Conservation (phyloP, 2,797 vertebrate genomes). For the Peromyscus melanophrys region DNA sequence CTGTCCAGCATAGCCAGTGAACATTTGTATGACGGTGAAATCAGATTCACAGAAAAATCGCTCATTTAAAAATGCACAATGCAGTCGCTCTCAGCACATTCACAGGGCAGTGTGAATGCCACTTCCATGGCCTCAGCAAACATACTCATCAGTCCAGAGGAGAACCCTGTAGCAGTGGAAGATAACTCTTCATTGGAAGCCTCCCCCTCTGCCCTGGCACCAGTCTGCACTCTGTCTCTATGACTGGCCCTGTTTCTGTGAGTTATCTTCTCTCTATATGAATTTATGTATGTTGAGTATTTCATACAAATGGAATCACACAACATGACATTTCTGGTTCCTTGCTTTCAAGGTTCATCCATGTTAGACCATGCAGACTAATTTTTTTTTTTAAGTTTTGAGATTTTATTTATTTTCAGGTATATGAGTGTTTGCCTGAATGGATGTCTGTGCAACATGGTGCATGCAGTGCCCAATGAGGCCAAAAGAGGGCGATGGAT, state of each 20-base stretch:
- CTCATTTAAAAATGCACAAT: not conserved
- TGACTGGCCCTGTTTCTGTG: not conserved
- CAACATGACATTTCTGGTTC: not conserved
- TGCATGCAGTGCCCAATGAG: not conserved
- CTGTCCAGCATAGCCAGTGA: slow-evolving; percentile 33
- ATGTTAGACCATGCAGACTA: not conserved
- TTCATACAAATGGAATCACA: not conserved
- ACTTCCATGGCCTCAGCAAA: not conserved
- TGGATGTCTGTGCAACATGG: no score
- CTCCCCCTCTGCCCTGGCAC: not conserved
- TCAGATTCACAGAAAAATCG: slow-evolving; percentile 43
- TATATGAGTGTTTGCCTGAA: not conserved
- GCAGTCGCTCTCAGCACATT: not conserved
- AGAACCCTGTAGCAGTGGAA: not conserved
- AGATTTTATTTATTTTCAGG: not conserved
- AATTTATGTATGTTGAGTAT: not conserved
- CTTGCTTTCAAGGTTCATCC: not conserved
- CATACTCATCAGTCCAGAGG: not conserved
- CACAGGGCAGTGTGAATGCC: not conserved
- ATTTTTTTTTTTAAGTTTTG: not conserved
- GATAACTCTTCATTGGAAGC: not conserved
- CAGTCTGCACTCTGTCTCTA: not conserved
- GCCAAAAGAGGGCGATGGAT: not conserved
- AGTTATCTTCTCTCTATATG: not conserved
- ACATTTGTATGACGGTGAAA: slow-evolving; percentile 43